Evolutionary conservation across 2,888 invertebrate genomes (phyloP).

Genomic region (Antheraea yamamai): DNA sequence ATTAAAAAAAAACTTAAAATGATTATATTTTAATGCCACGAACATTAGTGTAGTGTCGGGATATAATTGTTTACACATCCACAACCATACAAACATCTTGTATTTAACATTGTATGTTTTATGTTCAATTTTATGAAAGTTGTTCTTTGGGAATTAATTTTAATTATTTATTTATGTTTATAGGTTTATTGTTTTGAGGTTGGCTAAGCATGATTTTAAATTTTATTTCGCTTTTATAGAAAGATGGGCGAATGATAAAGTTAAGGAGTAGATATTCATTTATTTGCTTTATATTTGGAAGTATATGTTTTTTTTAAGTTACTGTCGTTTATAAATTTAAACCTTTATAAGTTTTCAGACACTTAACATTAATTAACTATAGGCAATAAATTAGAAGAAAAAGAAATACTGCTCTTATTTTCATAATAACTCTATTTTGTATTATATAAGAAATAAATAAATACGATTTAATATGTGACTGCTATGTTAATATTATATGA

Average conservation of each 20-base stretch:
- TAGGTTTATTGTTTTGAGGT: background rate
- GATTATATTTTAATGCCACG: background rate
- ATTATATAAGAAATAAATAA: background rate
- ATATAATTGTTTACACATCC: constrained; percentile 16
- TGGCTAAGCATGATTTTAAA: constrained; percentile 3
- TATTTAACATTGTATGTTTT: constrained; percentile 35
- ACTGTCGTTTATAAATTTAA: background rate
- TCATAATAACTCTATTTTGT: background rate
- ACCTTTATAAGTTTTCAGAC: background rate
- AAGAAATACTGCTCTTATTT: background rate
- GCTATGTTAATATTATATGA: background rate
- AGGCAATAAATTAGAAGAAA: background rate
- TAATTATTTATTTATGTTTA: background rate
- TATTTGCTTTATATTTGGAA: background rate
- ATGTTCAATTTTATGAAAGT: constrained; percentile 25
- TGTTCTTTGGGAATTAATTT: background rate
- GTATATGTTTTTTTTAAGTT: background rate
- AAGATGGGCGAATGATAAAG: constrained; percentile 23
- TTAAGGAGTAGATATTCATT: background rate
- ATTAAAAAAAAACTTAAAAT: constrained; percentile 27
- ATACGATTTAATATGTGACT: background rate
- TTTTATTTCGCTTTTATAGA: constrained; percentile 14
- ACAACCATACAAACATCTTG: constrained; percentile 32
- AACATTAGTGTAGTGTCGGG: background rate
- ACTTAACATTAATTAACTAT: background rate